Percentiles rank a stretch among this genome's conserved stretches.
phyloP scores from a whole-genome alignment of 2,888 invertebrate genomes.

The Oligia strigilis region DNA sequence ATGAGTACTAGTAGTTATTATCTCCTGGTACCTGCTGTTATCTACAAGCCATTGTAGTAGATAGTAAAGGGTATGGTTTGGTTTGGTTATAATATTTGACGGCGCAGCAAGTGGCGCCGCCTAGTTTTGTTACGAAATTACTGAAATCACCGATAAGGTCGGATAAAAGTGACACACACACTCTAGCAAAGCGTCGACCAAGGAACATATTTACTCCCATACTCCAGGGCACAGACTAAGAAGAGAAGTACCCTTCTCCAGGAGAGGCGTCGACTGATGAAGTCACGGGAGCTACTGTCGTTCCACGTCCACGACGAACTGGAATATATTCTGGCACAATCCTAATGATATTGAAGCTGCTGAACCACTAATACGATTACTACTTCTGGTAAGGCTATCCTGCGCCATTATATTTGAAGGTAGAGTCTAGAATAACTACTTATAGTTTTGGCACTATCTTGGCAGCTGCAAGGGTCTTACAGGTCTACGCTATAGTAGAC shows the following conservation, averaged over 20 bases:
- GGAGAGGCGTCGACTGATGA: neutral
- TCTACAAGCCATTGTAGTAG: neutral
- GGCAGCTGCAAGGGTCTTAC: no score
- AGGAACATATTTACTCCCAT: no score
- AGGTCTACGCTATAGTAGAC: no score
- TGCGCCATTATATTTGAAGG: neutral
- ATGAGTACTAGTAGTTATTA: constrained; percentile 60
- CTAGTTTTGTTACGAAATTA: neutral
- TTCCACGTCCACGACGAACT: no score
- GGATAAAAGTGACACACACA: neutral
- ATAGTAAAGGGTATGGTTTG: neutral
- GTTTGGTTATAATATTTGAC: neutral
- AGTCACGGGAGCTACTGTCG: neutral
- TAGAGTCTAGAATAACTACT: no score
- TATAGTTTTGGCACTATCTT: no score
- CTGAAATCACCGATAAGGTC: neutral
- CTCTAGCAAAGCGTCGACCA: neutral
- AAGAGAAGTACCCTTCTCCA: no score
- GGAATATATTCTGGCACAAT: neutral
- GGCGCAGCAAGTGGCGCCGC: neutral
- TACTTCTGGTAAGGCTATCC: neutral
- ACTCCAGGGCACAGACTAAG: no score
- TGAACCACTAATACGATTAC: neutral
- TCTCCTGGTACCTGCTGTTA: constrained; percentile 54
- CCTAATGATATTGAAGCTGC: neutral